Evolutionary conservation across 2,888 invertebrate genomes (phyloP), one percentile per base, ranked within the genome.

Genomic region (Polyploca ridens): DNA sequence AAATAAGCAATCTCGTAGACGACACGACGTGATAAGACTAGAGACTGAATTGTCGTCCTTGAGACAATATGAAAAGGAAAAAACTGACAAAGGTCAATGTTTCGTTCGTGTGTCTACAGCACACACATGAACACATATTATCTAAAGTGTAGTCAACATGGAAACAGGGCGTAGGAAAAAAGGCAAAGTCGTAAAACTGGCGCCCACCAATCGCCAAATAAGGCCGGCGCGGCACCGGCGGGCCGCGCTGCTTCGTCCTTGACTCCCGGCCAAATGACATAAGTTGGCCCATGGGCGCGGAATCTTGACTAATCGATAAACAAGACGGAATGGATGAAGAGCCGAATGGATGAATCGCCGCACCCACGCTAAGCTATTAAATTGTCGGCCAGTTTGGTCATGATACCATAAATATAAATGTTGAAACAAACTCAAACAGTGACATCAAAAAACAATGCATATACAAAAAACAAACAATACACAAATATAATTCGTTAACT

Each of bases 181-280:
- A 90, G 89, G 89, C 91, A 85, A 90, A 90, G 94, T 90, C 91
- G 86, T 94, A 93, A 94, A 93, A 90, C 87, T 90, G 93, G 94
- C 93, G 93, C 93, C 93, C 93, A 93, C 93, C 92, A 91, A 92
- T 91, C 85, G 86, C 91, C 92, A 90, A 94, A 94, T 93, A 93
- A 92, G 94, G 94, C 88, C 89, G 83, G 88, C 89, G 85, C 84
- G 90, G 90, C 89, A 88, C 88, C 87, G 87, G 85, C 88, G 85
- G 82, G 89, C 88, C 85, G 87, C 79, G 84, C 86, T 83, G 78
- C 85, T 80, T 76, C 89, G 94, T 90, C 94, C 94, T 94, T 93
- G 94, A 94, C 90, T 91, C 90, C 90, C 89, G 82, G 92, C 94
- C 93, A 93, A 94, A 94, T 90, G 93, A 93, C 93, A 93, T 89